Percentiles rank a stretch among this genome's conserved stretches.
These are phyloP conservation scores for Mallotus villosus DNA, from an alignment of 2,797 vertebrate species.

Conservation along the genomic window DNA sequence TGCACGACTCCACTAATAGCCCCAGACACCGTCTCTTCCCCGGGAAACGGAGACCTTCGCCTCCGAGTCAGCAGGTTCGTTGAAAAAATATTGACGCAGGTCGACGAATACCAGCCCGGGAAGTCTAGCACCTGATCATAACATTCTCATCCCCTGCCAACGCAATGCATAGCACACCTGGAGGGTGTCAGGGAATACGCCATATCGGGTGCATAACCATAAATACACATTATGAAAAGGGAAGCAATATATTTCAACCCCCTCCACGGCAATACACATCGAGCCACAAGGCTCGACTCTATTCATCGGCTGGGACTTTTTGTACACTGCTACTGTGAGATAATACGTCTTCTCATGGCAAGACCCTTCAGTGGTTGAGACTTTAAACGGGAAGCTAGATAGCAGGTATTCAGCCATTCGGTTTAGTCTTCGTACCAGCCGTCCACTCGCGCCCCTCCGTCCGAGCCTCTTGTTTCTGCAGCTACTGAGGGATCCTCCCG, in stretches of 20 bases:
- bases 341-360: constrained; percentile 19
- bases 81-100: constrained; percentile 48
- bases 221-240: constrained; percentile 9
- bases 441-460: background rate
- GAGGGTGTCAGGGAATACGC: constrained; percentile 6
- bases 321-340: constrained; percentile 19
- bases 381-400: constrained; percentile 24
- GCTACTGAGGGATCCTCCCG: constrained; percentile 44
- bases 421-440: background rate
- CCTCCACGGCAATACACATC: background rate
- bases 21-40: constrained; percentile 25
- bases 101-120: constrained; percentile 3
- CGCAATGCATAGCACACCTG: constrained; percentile 9
- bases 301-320: constrained; percentile 8
- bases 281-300: background rate
- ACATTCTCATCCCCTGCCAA: background rate
- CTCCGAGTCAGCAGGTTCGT: constrained; percentile 28
- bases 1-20: constrained; percentile 46
- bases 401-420: constrained; percentile 40
- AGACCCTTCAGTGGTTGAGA: constrained; percentile 15
- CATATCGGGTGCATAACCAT: constrained; percentile 16
- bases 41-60: constrained; percentile 18
- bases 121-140: background rate
- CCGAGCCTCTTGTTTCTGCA: constrained; percentile 35
- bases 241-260: background rate